These are phyloP conservation scores for Galaxias olidus DNA, from an alignment of 2,797 vertebrate species.

Conservation along the genomic window DNA sequence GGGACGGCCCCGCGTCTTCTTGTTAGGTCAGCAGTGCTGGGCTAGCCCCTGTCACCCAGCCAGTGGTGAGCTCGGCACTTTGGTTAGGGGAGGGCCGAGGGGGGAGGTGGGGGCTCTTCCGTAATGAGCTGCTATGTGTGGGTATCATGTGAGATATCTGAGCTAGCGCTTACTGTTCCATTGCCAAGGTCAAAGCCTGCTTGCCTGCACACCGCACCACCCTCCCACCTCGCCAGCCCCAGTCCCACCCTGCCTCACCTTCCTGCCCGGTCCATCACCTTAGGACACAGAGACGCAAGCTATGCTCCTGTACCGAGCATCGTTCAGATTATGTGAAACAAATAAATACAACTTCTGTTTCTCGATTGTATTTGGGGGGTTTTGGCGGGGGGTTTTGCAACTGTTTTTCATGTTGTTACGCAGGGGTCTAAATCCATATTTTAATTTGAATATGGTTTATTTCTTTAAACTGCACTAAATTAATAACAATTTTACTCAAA, in stretches of 20 bases:
- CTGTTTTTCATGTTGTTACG: slow-evolving; percentile 18
- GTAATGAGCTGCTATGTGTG: slow-evolving; percentile 78
- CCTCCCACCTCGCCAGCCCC: slow-evolving; percentile 5
- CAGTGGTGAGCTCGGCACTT: slow-evolving; percentile 77
- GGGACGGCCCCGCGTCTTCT: slow-evolving; percentile 59
- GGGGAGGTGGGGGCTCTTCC: slow-evolving; percentile 67
- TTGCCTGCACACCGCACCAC: slow-evolving; percentile 29
- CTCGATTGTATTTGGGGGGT: slow-evolving; percentile 43
- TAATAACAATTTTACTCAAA: no score
- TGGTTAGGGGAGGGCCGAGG: slow-evolving; percentile 64
- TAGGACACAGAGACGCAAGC: slow-evolving; percentile 67
- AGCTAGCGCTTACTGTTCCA: slow-evolving; percentile 77
- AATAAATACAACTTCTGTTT: slow-evolving; percentile 50
- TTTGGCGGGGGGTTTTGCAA: no score
- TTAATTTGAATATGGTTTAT: neutral
- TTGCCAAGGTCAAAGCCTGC: slow-evolving; percentile 76
- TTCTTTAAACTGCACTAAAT: neutral
- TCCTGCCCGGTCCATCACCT: slow-evolving; percentile 71
- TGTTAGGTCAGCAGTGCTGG: slow-evolving; percentile 76
- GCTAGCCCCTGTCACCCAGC: slow-evolving; percentile 70
- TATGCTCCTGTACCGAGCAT: slow-evolving; percentile 65
- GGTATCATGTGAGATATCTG: slow-evolving; percentile 81
- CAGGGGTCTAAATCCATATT: neutral
- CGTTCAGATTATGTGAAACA: slow-evolving; percentile 57
- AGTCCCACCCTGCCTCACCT: slow-evolving; percentile 17